Conservation (phyloP, 2,888 invertebrate genomes). For the Eupeodes latifasciatus region DNA sequence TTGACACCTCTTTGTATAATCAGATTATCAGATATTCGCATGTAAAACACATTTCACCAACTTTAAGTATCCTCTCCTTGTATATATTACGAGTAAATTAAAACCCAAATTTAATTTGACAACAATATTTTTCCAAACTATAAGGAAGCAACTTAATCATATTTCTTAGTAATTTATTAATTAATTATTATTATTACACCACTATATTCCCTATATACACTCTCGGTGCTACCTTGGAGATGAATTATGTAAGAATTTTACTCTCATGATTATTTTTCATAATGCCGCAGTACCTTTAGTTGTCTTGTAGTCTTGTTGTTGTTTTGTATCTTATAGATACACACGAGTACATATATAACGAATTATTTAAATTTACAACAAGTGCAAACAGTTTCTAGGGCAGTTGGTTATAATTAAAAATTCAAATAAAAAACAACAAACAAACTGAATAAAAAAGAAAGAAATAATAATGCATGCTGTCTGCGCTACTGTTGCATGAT, state of each 20-base stretch:
- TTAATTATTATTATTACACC: background rate
- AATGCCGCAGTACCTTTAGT: constrained; percentile 14
- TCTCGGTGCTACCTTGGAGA: constrained; percentile 1
- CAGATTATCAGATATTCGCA: no score
- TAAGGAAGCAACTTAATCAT: background rate
- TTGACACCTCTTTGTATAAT: no score
- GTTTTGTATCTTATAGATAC: background rate
- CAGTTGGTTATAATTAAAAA: constrained; percentile 31
- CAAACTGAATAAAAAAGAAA: background rate
- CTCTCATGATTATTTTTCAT: constrained; percentile 31
- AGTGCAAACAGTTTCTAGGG: constrained; percentile 44
- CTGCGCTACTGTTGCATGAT: no score
- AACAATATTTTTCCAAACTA: background rate
- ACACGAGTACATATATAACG: background rate
- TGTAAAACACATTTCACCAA: no score
- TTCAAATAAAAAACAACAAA: background rate
- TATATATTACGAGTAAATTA: no score
- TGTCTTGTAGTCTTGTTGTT: constrained; percentile 22
- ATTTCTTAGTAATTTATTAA: constrained; percentile 8
- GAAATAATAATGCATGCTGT: background rate
- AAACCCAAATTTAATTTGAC: background rate
- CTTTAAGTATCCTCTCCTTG: no score
- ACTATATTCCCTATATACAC: no score
- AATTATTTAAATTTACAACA: constrained; percentile 53
- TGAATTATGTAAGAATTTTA: constrained; percentile 51